Conservation (phyloP, 2,888 invertebrate genomes). For the Leistus spinibarbis region DNA sequence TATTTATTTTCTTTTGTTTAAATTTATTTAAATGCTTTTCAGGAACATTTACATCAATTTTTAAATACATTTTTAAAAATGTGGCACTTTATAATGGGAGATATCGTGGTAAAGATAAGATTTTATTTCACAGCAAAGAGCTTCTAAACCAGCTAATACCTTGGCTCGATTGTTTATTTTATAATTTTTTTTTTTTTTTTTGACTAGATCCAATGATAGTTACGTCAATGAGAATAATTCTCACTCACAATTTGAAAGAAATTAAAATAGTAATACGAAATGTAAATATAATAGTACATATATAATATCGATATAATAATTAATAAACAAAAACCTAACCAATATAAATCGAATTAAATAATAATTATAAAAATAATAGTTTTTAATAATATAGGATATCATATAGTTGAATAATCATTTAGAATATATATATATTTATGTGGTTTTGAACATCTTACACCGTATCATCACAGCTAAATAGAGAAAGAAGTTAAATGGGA, state of each 20-base stretch:
- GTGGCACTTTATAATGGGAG: constrained; percentile 58
- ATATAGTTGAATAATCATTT: constrained; percentile 27
- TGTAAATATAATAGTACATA: constrained; percentile 3
- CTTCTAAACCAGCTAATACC: constrained; percentile 15
- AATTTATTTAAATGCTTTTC: constrained; percentile 59
- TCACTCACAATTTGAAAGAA: constrained; percentile 12
- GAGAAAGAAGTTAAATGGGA: constrained; percentile 11
- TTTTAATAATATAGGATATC: constrained; percentile 22
- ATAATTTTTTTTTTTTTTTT: constrained; percentile 13
- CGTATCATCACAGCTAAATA: constrained; percentile 29
- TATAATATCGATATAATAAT: background rate
- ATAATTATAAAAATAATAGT: constrained; percentile 26
- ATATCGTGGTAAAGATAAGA: constrained; percentile 53
- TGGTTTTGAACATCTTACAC: constrained; percentile 31
- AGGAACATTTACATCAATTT: constrained; percentile 57
- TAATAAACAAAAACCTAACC: background rate
- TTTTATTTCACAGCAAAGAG: constrained; percentile 25
- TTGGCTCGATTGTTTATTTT: constrained; percentile 9
- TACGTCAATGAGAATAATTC: background rate
- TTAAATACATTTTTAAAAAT: constrained; percentile 45
- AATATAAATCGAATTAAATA: constrained; percentile 16
- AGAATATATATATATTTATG: constrained; percentile 36
- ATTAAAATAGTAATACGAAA: background rate
- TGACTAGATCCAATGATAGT: constrained; percentile 37
- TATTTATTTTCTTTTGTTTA: constrained; percentile 43